These are phyloP conservation scores for Lepidocyrtoides sp. DNA, from an alignment of 2,888 invertebrate genomes.

Conservation along the genomic window DNA sequence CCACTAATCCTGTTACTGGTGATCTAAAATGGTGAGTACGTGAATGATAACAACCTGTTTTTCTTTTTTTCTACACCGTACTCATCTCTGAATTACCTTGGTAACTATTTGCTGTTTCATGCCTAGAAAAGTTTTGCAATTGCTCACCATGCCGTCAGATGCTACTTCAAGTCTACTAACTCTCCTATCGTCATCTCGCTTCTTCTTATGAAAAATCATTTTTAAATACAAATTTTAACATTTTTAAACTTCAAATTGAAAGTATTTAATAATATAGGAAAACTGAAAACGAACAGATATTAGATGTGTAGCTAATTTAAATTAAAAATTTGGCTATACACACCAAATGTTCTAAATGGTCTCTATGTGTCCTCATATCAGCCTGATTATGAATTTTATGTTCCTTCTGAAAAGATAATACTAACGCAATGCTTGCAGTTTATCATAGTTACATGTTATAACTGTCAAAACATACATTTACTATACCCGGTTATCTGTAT, in stretches of 20 bases:
- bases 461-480: slow-evolving; percentile 18
- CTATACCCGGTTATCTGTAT: not conserved
- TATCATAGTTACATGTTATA: not conserved
- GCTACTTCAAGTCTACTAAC: not conserved
- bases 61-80: not conserved
- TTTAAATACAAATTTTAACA: not conserved
- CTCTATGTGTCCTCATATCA: not conserved
- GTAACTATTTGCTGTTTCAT: not conserved
- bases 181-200: not conserved
- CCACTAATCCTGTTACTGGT: too few relatives aligned
- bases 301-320: too few relatives aligned
- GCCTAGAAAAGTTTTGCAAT: not conserved
- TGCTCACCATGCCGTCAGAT: not conserved
- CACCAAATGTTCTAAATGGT: not conserved
- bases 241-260: not conserved
- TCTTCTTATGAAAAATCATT: not conserved
- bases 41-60: too few relatives aligned
- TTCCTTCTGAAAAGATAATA: not conserved
- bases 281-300: too few relatives aligned
- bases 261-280: too few relatives aligned
- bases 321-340: too few relatives aligned
- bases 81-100: not conserved
- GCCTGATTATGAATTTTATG: not conserved
- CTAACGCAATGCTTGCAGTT: not conserved
- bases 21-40: not conserved